These are phyloP conservation scores for Drosophila infuscata DNA, from an alignment of 2,888 invertebrate genomes.

Conservation along the genomic window DNA sequence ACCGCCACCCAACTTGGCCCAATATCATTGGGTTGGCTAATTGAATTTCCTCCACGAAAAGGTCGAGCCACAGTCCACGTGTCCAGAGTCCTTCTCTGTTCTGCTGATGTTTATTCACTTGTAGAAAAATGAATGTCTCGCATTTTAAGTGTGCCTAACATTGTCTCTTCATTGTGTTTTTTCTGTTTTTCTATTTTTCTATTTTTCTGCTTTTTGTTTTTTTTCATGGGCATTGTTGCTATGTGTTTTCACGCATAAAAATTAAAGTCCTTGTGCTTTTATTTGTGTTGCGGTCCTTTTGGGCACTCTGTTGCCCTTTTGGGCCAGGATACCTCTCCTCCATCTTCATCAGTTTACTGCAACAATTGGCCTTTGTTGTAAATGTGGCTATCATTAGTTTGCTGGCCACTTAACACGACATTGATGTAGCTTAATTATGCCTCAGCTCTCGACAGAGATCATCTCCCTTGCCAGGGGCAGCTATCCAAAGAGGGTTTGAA, in stretches of 20 bases:
- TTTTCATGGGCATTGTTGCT: slow-evolving; percentile 45
- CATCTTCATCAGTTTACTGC: slow-evolving; percentile 26
- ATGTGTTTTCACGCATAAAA: slow-evolving; percentile 81
- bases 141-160: slow-evolving; percentile 75
- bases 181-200: slow-evolving; percentile 21
- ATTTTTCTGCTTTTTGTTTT: slow-evolving; percentile 12
- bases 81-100: slow-evolving; percentile 43
- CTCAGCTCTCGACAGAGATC: slow-evolving; percentile 31
- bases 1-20: slow-evolving; percentile 28
- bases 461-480: slow-evolving; percentile 24
- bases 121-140: slow-evolving; percentile 78
- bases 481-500: background rate
- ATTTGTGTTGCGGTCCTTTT: slow-evolving; percentile 40
- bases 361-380: slow-evolving; percentile 82
- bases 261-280: slow-evolving; percentile 73
- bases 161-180: slow-evolving; percentile 35
- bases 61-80: slow-evolving; percentile 50
- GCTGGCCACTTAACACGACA: slow-evolving; percentile 83
- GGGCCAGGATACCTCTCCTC: slow-evolving; percentile 7
- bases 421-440: slow-evolving; percentile 84
- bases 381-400: slow-evolving; percentile 83
- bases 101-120: slow-evolving; percentile 44
- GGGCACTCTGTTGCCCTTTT: slow-evolving; percentile 19
- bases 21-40: slow-evolving; percentile 60
- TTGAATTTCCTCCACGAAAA: slow-evolving; percentile 73